phyloP scores from a whole-genome alignment of 2,888 invertebrate genomes.

The Ryuthela nishihirai region DNA sequence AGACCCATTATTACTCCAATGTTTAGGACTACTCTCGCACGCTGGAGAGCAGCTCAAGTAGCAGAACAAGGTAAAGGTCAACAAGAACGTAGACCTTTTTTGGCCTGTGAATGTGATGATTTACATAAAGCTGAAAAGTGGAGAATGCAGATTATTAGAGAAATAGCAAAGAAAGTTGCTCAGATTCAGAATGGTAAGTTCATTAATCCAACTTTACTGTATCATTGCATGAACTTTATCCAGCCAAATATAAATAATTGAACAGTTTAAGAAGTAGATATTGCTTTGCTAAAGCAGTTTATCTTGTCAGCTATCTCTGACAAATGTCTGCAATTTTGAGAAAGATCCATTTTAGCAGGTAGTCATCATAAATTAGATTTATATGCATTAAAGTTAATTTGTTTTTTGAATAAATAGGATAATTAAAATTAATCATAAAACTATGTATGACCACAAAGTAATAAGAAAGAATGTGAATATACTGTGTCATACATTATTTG shows the following conservation, averaged over 20 bases:
- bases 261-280: not conserved
- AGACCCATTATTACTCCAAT: constrained; percentile 28
- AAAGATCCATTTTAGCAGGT: no score
- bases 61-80: constrained; percentile 64
- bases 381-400: no score
- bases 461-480: no score
- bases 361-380: no score
- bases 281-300: not conserved
- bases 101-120: constrained; percentile 92
- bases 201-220: no score
- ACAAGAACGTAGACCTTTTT: constrained; percentile 76
- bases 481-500: no score
- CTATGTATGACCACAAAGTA: no score
- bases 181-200: constrained; percentile 93
- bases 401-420: no score
- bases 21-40: constrained; percentile 89
- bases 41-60: constrained; percentile 96
- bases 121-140: constrained; percentile 92
- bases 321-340: no score
- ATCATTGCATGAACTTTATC: not conserved
- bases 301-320: no score
- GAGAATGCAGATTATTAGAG: constrained; percentile 92
- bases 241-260: not conserved
- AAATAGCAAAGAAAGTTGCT: constrained; percentile 96
- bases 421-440: no score